Evolutionary conservation across 2,113 vertebrate genomes (phyloP).

Genomic region (Scartelaos histophorus): DNA sequence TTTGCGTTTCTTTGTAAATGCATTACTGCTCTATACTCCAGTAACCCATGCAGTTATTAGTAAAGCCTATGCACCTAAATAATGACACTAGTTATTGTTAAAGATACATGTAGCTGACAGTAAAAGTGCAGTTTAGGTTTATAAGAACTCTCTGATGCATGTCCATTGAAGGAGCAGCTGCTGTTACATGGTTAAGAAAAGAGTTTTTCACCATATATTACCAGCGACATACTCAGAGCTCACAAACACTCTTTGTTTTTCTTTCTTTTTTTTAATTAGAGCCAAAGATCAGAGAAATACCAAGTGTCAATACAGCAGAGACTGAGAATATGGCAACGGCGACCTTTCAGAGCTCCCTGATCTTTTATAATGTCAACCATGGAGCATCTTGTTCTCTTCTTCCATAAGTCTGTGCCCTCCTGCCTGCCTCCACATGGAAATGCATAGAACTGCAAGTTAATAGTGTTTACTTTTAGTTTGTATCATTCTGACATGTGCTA

Average conservation of each 20-base stretch:
- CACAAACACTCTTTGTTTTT: conserved; percentile 65
- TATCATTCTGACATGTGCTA: conserved; percentile 8
- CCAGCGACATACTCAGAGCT: conserved; percentile 24
- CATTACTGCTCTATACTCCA: too few relatives aligned
- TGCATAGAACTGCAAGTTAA: conserved; percentile 52
- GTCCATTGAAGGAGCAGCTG: conserved; percentile 5
- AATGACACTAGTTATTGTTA: background rate
- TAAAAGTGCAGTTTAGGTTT: background rate
- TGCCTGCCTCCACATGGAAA: conserved; percentile 61
- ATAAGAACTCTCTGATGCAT: background rate
- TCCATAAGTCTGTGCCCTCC: conserved; percentile 43
- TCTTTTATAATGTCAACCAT: conserved; percentile 79
- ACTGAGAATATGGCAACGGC: conserved; percentile 73
- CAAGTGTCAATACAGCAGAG: conserved; percentile 77
- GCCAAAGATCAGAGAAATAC: conserved; percentile 81
- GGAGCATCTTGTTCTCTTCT: conserved; percentile 67
- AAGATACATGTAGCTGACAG: too few relatives aligned
- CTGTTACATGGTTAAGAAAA: background rate
- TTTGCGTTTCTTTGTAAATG: too few relatives aligned
- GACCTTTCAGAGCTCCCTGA: conserved; percentile 77
- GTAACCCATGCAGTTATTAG: background rate
- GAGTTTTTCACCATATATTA: conserved; percentile 8
- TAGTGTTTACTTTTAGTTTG: conserved; percentile 42
- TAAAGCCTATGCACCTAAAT: background rate
- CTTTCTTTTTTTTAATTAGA: conserved; percentile 77